These are phyloP conservation scores for Campaea margaritaria DNA, from an alignment of 2,888 invertebrate species.

Conservation along the genomic window DNA sequence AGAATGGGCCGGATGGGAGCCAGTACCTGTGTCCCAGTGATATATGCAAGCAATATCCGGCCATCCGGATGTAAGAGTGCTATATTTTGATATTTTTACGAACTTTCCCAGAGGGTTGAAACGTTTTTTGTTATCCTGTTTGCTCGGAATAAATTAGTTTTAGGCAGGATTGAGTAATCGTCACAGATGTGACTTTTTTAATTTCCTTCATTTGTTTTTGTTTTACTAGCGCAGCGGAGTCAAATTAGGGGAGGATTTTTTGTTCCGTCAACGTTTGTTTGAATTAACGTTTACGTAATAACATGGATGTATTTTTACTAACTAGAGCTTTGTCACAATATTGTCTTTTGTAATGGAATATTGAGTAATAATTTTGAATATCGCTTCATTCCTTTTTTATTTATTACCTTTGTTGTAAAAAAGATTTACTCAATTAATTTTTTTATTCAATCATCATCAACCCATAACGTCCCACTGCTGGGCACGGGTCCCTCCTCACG, in stretches of 20 bases:
- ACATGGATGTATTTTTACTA: background rate
- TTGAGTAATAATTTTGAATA: too few species aligned
- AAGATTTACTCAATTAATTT: too few species aligned
- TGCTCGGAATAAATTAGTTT: constrained; percentile 63
- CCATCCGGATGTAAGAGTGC: constrained; percentile 60
- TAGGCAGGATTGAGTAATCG: constrained; percentile 53
- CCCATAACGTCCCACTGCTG: too few species aligned
- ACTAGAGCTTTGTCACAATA: background rate
- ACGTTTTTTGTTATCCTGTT: constrained; percentile 71
- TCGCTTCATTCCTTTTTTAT: background rate
- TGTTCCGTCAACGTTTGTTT: constrained; percentile 13
- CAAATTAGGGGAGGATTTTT: constrained; percentile 21
- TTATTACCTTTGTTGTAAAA: background rate
- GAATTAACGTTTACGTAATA: too few species aligned
- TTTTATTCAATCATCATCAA: too few species aligned
- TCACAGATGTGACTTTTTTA: constrained; percentile 71
- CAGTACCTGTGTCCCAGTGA: constrained; percentile 58
- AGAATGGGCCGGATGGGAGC: constrained; percentile 50
- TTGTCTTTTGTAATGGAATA: background rate
- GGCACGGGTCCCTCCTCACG: too few species aligned
- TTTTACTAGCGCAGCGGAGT: constrained; percentile 35
- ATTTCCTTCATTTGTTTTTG: constrained; percentile 62
- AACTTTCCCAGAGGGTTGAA: constrained; percentile 64
- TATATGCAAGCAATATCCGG: constrained; percentile 56
- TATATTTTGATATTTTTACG: constrained; percentile 58